A percentile compares a stretch with the other conserved stretches of the same genome.
These are phyloP conservation scores for Maccullochella peelii DNA, from an alignment of 2,113 vertebrate genomes.

Conservation along the genomic window DNA sequence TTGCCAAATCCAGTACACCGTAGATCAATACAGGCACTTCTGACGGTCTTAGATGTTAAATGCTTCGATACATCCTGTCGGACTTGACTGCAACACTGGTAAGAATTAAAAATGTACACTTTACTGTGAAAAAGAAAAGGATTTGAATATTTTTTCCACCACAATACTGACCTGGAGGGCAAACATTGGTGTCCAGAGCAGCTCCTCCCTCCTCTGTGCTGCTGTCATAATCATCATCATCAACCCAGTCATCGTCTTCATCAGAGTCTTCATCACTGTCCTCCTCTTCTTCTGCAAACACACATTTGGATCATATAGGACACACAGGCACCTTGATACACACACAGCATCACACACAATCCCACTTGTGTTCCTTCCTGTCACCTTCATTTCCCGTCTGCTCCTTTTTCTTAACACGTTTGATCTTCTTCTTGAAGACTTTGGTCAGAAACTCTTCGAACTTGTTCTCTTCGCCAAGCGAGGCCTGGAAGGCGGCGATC, in stretches of 20 bases:
- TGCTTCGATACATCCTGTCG: not conserved
- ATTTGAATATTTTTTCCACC: not conserved
- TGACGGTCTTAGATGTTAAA: not conserved
- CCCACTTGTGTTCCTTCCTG: not conserved
- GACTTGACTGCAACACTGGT: not conserved
- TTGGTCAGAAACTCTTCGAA: slow-evolving; percentile 88
- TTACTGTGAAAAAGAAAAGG: slow-evolving; percentile 8
- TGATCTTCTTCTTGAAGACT: slow-evolving; percentile 90
- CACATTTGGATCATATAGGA: slow-evolving; percentile 4
- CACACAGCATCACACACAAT: slow-evolving; percentile 9
- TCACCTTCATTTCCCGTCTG: slow-evolving; percentile 69
- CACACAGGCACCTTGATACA: not conserved
- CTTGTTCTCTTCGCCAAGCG: slow-evolving; percentile 89
- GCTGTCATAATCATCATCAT: slow-evolving; percentile 74
- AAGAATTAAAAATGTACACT: not conserved
- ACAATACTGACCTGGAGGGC: slow-evolving; percentile 83
- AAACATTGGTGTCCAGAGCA: slow-evolving; percentile 83
- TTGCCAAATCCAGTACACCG: no score
- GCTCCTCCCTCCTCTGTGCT: slow-evolving; percentile 79
- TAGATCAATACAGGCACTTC: not conserved
- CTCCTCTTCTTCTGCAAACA: slow-evolving; percentile 83
- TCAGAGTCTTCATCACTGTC: slow-evolving; percentile 86
- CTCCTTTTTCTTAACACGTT: slow-evolving; percentile 81
- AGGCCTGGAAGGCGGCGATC: slow-evolving; percentile 84
- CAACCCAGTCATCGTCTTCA: slow-evolving; percentile 83